phyloP scores from a whole-genome alignment of 2,113 vertebrate species.

The Calidris pygmaea region DNA sequence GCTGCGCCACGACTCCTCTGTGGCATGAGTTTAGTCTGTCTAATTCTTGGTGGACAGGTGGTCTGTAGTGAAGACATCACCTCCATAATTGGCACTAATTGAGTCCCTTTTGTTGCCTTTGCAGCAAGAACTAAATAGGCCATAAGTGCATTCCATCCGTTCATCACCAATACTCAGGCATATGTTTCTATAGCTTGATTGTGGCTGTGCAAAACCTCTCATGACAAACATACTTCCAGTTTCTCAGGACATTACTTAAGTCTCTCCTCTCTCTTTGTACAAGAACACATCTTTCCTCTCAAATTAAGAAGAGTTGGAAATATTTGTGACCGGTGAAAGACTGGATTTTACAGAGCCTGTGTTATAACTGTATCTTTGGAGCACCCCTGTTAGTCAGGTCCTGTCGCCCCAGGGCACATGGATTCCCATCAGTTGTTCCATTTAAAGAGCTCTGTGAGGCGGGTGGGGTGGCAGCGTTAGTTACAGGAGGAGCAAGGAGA shows the following conservation, averaged over 20 bases:
- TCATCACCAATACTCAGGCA: background rate
- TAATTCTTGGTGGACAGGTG: slow-evolving; percentile 49
- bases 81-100: slow-evolving; percentile 35
- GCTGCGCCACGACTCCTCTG: background rate
- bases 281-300: background rate
- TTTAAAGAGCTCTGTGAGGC: background rate
- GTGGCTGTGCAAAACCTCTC: background rate
- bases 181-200: background rate
- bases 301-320: background rate
- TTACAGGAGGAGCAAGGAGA: background rate
- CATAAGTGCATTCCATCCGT: background rate
- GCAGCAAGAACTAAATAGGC: background rate
- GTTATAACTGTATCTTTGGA: background rate
- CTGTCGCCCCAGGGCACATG: background rate
- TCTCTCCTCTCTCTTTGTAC: background rate
- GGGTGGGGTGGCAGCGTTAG: background rate
- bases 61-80: slow-evolving; percentile 4
- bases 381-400: background rate
- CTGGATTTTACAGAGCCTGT: background rate
- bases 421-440: background rate
- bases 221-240: background rate
- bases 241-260: background rate
- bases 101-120: slow-evolving; percentile 39
- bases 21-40: background rate
- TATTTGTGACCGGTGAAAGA: background rate